A percentile compares a stretch with the other conserved stretches of the same genome.
Evolutionary conservation across 2,888 invertebrate species (phyloP).

Genomic region (Hipparchia sbordonii): DNA sequence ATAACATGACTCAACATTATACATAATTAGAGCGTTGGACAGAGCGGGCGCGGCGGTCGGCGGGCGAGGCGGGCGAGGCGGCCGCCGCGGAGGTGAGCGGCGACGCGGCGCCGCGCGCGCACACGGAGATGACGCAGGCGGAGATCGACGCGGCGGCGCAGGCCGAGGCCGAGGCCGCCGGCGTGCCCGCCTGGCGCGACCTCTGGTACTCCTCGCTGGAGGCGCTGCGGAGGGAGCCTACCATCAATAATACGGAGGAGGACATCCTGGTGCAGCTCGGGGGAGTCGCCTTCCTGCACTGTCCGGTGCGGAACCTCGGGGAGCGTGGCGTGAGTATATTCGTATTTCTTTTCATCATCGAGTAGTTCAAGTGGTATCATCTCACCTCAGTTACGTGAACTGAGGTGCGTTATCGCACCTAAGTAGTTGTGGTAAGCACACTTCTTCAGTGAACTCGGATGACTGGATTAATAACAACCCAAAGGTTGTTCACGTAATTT

Average conservation of each 20-base stretch:
- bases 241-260: constrained; percentile 88
- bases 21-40: background rate
- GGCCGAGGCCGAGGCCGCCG: constrained; percentile 54
- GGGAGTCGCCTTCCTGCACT: constrained; percentile 90
- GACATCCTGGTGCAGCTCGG: constrained; percentile 91
- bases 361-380: background rate
- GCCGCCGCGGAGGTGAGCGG: constrained; percentile 28
- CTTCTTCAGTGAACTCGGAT: too few species aligned
- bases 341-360: background rate
- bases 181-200: constrained; percentile 84
- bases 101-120: constrained; percentile 29
- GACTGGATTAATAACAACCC: background rate
- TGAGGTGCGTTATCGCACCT: too few species aligned
- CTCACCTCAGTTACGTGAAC: too few species aligned
- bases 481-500: too few species aligned
- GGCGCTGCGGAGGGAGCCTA: constrained; percentile 69
- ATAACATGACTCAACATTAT: too few species aligned
- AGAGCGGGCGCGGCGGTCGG: constrained; percentile 28
- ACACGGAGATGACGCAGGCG: constrained; percentile 40
- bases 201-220: constrained; percentile 83
- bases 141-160: constrained; percentile 48
- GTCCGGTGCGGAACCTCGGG: constrained; percentile 89
- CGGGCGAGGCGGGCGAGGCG: constrained; percentile 30
- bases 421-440: too few species aligned
- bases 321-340: constrained; percentile 85